Evolutionary conservation across 2,888 invertebrate genomes (phyloP).

Genomic region (Fabriciana adippe): DNA sequence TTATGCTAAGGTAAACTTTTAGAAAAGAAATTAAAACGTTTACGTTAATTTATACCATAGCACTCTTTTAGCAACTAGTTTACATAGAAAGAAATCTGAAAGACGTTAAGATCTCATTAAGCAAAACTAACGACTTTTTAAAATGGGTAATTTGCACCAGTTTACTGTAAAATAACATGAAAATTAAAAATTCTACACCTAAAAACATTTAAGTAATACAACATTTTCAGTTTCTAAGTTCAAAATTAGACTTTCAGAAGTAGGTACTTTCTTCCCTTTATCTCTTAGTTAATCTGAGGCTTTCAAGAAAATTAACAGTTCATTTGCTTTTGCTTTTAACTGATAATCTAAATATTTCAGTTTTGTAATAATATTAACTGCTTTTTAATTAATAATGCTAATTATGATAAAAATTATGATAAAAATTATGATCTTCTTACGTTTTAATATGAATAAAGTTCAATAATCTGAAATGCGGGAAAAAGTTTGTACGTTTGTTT

Average conservation of each 20-base stretch:
- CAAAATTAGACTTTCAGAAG: constrained; percentile 8
- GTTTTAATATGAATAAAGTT: no score
- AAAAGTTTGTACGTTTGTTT: no score
- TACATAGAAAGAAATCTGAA: constrained; percentile 12
- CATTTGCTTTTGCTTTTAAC: constrained; percentile 1
- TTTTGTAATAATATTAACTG: no score
- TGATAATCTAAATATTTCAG: not conserved
- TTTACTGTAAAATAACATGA: constrained; percentile 4
- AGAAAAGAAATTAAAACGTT: constrained; percentile 18
- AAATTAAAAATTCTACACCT: constrained; percentile 10
- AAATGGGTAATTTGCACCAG: constrained; percentile 9
- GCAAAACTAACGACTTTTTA: constrained; percentile 12
- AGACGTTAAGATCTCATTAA: constrained; percentile 18
- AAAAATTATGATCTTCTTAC: no score
- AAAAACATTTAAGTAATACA: not conserved
- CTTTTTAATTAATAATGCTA: no score
- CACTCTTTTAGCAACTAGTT: constrained; percentile 3
- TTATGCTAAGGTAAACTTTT: not conserved
- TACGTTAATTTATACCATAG: constrained; percentile 3
- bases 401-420: no score
- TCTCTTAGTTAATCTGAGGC: constrained; percentile 25
- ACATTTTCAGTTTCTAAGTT: not conserved
- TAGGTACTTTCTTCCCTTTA: constrained; percentile 23
- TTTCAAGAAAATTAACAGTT: constrained; percentile 1
- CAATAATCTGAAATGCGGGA: no score